Conservation (phyloP, 1,140 invertebrate species). For the Ruditapes philippinarum region DNA sequence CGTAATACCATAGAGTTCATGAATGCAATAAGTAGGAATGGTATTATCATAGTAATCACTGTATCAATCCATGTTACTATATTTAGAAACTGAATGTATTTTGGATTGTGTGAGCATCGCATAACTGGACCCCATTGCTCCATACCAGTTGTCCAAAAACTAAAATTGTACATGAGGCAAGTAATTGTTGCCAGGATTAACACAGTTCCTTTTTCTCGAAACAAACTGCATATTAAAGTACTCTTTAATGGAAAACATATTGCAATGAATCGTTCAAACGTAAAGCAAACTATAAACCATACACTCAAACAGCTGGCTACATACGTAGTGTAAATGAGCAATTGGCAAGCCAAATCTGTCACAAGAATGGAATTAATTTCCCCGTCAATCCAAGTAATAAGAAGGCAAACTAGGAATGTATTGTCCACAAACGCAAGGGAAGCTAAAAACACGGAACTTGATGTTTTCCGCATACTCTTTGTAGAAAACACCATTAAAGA, state of each 20-base stretch:
- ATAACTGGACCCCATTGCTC: background rate
- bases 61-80: slow-evolving; percentile 88
- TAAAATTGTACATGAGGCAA: slow-evolving; percentile 65
- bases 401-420: slow-evolving; percentile 3
- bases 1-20: slow-evolving; percentile 86
- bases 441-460: slow-evolving; percentile 42
- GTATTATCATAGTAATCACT: slow-evolving; percentile 87
- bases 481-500: slow-evolving; percentile 44
- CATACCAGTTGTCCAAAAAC: slow-evolving; percentile 59
- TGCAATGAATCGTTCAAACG: slow-evolving; percentile 83
- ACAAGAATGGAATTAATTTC: background rate
- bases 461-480: slow-evolving; percentile 31
- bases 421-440: slow-evolving; percentile 41
- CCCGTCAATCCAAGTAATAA: slow-evolving; percentile 49
- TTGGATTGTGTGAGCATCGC: slow-evolving; percentile 14
- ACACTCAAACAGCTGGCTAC: slow-evolving; percentile 80
- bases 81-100: slow-evolving; percentile 84
- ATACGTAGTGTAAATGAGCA: slow-evolving; percentile 76
- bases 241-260: slow-evolving; percentile 80
- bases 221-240: slow-evolving; percentile 74
- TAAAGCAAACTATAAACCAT: slow-evolving; percentile 83
- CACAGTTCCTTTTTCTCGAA: slow-evolving; percentile 57
- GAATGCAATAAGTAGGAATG: slow-evolving; percentile 88
- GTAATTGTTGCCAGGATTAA: slow-evolving; percentile 58
- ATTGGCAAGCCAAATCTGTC: slow-evolving; percentile 70